Evolutionary conservation across 2,888 invertebrate species (phyloP).

Genomic region (Eupithecia dodoneata): DNA sequence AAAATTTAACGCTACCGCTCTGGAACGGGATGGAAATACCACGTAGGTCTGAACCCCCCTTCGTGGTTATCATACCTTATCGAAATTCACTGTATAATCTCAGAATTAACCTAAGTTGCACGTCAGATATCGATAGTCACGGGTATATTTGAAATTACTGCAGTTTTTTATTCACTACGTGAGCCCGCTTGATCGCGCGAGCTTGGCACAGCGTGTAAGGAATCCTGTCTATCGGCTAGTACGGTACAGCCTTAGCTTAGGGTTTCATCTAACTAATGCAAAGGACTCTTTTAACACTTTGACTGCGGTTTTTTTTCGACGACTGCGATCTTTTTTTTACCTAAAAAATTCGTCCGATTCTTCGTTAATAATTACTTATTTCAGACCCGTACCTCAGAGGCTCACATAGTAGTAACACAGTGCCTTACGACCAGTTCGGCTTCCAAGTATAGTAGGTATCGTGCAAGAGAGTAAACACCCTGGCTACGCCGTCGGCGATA

Average conservation of each 20-base stretch:
- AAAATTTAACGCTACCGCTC: background rate
- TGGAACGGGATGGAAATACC: background rate
- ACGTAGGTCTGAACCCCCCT: background rate
- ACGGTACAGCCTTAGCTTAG: too few relatives aligned
- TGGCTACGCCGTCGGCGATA: conserved; percentile 84
- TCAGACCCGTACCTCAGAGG: conserved; percentile 52
- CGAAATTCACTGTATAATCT: background rate
- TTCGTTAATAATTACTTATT: too few relatives aligned
- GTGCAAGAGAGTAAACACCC: conserved; percentile 86
- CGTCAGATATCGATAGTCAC: background rate
- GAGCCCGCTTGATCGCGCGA: background rate
- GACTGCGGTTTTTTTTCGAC: too few relatives aligned
- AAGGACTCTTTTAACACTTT: too few relatives aligned
- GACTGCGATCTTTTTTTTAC: too few relatives aligned
- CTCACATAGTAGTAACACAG: conserved; percentile 38
- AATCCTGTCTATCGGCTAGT: background rate
- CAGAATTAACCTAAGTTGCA: background rate
- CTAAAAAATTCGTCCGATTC: too few relatives aligned
- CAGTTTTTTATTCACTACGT: background rate
- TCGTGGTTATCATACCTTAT: background rate
- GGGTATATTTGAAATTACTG: background rate
- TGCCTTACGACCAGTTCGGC: conserved; percentile 41
- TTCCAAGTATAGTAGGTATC: conserved; percentile 57
- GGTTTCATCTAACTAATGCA: too few relatives aligned
- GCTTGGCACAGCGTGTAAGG: background rate